Evolutionary conservation across 1,140 invertebrate genomes (phyloP).

Genomic region (Drosophila neocordata): DNA sequence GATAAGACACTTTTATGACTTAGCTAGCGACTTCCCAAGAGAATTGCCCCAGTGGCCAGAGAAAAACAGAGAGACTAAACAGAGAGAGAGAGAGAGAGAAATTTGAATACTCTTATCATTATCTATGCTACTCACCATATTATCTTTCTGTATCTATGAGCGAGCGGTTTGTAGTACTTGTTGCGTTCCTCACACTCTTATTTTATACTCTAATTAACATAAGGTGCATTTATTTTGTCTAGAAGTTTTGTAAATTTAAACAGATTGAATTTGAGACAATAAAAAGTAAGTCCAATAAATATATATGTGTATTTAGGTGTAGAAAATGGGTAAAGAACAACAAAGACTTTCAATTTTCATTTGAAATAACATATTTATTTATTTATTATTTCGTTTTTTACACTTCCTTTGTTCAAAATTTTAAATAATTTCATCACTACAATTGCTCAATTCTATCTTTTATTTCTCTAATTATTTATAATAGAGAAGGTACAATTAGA

Average conservation of each 20-base stretch:
- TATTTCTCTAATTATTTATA: too few relatives aligned
- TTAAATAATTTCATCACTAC: too few relatives aligned
- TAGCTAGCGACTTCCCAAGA: conserved; percentile 31
- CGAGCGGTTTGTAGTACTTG: conserved; percentile 13
- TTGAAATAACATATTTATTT: too few relatives aligned
- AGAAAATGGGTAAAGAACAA: too few relatives aligned
- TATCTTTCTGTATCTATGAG: conserved; percentile 26
- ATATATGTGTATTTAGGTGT: too few relatives aligned
- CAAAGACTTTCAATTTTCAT: too few relatives aligned
- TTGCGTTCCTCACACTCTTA: conserved; percentile 26
- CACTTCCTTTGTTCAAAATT: too few relatives aligned
- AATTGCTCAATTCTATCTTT: too few relatives aligned
- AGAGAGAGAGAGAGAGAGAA: conserved; percentile 15
- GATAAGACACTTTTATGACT: conserved; percentile 39
- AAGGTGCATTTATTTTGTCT: background rate
- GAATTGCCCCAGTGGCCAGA: background rate
- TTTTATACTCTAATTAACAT: background rate
- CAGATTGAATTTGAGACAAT: too few relatives aligned
- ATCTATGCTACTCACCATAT: conserved; percentile 39
- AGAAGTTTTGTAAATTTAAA: background rate
- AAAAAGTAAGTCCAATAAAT: too few relatives aligned
- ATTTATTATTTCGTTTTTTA: too few relatives aligned
- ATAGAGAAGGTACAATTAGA: too few relatives aligned
- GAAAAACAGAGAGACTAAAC: background rate
- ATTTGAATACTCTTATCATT: conserved; percentile 52